These are phyloP conservation scores for Catamblyrhynchus diadema DNA, from an alignment of 2,797 vertebrate genomes.

Conservation along the genomic window DNA sequence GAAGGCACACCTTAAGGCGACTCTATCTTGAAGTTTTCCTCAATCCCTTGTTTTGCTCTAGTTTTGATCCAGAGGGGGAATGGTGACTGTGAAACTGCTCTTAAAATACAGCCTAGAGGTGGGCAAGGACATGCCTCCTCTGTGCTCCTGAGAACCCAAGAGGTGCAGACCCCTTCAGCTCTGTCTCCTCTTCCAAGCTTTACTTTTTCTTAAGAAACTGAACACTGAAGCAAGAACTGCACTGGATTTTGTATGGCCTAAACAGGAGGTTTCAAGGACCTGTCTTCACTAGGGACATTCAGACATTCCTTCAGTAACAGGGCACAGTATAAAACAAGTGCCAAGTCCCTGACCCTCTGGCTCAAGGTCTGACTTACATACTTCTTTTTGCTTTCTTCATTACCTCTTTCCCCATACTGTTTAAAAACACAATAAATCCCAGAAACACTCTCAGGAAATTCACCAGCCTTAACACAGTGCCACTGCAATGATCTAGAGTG, in stretches of 20 bases:
- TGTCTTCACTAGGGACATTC: accelerated
- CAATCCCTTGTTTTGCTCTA: background rate
- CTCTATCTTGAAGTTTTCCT: background rate
- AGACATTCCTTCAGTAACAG: background rate
- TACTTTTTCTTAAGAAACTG: background rate
- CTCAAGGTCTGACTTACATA: background rate
- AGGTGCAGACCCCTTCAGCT: background rate
- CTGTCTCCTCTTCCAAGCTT: background rate
- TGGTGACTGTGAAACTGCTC: background rate
- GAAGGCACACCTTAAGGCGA: background rate
- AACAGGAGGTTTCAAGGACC: background rate
- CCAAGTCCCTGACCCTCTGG: background rate
- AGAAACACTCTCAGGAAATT: background rate
- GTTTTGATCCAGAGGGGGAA: background rate
- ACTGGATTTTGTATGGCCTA: background rate
- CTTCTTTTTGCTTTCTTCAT: background rate
- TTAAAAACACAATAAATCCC: background rate
- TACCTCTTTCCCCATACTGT: background rate
- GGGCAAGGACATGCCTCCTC: background rate
- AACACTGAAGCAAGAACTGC: background rate
- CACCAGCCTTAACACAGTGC: background rate
- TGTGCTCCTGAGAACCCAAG: background rate
- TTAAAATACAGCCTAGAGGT: background rate
- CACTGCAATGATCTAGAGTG: background rate
- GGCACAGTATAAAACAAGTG: background rate